phyloP scores from a whole-genome alignment of 2,797 vertebrate species.

The Acanthornis magna region DNA sequence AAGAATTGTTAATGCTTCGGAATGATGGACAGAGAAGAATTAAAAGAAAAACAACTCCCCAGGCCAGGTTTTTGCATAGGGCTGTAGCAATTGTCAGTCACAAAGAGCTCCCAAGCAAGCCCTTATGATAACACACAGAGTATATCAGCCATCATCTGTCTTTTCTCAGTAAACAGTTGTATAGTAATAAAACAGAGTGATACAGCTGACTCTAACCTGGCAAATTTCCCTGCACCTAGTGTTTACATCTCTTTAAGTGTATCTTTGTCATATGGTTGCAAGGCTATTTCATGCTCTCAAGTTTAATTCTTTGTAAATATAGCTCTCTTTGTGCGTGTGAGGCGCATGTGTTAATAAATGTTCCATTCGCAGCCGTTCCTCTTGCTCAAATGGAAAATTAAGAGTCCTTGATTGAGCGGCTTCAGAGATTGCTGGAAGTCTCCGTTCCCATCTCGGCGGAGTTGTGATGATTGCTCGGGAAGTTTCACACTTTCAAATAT shows the following conservation, averaged over 20 bases:
- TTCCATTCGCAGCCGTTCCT: constrained; percentile 44
- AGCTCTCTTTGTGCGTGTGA: constrained; percentile 30
- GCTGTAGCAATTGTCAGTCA: constrained; percentile 21
- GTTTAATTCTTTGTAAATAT: constrained; percentile 72
- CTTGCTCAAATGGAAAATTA: constrained; percentile 60
- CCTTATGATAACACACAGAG: constrained; percentile 29
- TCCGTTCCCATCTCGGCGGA: not conserved
- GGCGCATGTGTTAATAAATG: constrained; percentile 60
- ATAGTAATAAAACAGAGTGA: constrained; percentile 38
- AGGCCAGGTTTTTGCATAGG: constrained; percentile 45
- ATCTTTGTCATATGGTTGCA: constrained; percentile 52
- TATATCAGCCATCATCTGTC: constrained; percentile 45
- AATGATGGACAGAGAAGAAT: constrained; percentile 27
- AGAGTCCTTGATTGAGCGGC: constrained; percentile 41
- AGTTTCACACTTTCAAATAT: constrained; percentile 50
- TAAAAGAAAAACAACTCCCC: constrained; percentile 50
- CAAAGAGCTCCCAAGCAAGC: constrained; percentile 40
- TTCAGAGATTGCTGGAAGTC: constrained; percentile 47
- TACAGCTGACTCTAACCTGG: constrained; percentile 41
- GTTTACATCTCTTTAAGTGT: constrained; percentile 62
- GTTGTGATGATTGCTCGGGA: not conserved
- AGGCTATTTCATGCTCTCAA: constrained; percentile 70
- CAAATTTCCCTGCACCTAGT: constrained; percentile 42
- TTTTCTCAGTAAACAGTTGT: constrained; percentile 48
- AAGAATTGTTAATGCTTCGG: constrained; percentile 35